Conservation (phyloP, 2,113 vertebrate species). For the Mastomys natalensis region DNA sequence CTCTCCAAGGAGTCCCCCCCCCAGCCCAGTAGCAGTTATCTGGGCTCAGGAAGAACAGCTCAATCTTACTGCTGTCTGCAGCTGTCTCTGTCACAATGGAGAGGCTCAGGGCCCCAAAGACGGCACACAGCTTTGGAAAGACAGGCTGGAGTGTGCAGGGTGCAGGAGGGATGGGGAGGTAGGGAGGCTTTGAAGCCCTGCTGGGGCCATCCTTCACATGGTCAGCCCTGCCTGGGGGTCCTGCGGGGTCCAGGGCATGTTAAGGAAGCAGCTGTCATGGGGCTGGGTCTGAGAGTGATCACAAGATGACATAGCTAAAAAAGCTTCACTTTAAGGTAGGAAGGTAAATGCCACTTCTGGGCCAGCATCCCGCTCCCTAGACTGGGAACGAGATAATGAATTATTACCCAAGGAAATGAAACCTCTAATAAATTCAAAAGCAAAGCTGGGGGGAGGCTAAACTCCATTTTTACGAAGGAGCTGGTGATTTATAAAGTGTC, state of each 20-base stretch:
- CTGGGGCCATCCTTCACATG: neutral
- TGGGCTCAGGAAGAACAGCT: conserved; percentile 19
- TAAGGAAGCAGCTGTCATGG: neutral
- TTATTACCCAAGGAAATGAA: conserved; percentile 83
- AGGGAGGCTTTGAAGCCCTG: neutral
- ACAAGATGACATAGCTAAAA: conserved; percentile 65
- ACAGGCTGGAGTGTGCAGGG: neutral
- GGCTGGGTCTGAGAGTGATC: neutral
- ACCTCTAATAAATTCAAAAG: conserved; percentile 83
- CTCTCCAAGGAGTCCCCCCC: neutral
- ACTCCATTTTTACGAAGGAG: conserved; percentile 75
- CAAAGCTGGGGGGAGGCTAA: conserved; percentile 79
- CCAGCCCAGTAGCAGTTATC: neutral
- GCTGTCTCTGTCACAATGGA: conserved; percentile 57
- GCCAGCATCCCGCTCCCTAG: neutral
- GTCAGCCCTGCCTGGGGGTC: neutral
- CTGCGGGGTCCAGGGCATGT: accelerated
- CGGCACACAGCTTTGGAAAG: neutral
- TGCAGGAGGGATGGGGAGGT: neutral
- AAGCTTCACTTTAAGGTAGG: conserved; percentile 55
- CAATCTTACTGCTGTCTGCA: neutral
- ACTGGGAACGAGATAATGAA: conserved; percentile 66
- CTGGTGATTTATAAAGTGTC: conserved; percentile 81
- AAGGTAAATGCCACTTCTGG: conserved; percentile 62
- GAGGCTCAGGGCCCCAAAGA: neutral